Conservation (phyloP, 1,140 invertebrate genomes). For the Venturia canescens region DNA sequence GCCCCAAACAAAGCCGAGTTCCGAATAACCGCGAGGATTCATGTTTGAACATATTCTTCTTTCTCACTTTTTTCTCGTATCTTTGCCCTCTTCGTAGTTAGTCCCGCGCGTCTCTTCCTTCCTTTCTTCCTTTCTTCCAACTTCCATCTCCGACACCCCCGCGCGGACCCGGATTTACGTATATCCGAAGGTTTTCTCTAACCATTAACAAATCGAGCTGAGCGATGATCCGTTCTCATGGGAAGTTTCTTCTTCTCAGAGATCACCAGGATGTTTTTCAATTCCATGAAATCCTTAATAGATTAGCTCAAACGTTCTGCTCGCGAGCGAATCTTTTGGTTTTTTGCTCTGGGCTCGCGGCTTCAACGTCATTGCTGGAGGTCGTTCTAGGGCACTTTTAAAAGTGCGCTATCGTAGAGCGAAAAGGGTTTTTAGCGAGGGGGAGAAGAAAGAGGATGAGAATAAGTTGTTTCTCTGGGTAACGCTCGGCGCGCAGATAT, state of each 20-base stretch:
- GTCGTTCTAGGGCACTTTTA: too few relatives aligned
- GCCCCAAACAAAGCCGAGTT: constrained; percentile 30
- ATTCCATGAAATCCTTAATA: not conserved
- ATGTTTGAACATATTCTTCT: not conserved
- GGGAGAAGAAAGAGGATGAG: not conserved
- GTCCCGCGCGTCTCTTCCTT: not conserved
- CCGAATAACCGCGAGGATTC: constrained; percentile 25
- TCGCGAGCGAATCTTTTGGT: too few relatives aligned
- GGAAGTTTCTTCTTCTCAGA: not conserved
- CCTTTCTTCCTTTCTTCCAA: not conserved
- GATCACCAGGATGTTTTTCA: not conserved
- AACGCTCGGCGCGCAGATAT: not conserved
- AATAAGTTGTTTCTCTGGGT: not conserved
- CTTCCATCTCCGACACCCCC: constrained; percentile 41
- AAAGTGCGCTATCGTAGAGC: too few relatives aligned
- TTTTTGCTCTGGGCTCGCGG: too few relatives aligned
- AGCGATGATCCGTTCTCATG: not conserved
- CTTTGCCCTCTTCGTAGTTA: constrained; percentile 26
- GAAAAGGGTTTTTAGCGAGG: too few relatives aligned
- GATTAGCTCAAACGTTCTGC: too few relatives aligned
- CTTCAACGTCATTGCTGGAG: too few relatives aligned
- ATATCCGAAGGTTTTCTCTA: not conserved
- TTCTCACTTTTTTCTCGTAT: constrained; percentile 53
- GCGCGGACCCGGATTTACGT: not conserved
- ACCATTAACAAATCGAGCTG: not conserved